Conservation (phyloP, 2,888 invertebrate genomes). For the Candidula unifasciata region DNA sequence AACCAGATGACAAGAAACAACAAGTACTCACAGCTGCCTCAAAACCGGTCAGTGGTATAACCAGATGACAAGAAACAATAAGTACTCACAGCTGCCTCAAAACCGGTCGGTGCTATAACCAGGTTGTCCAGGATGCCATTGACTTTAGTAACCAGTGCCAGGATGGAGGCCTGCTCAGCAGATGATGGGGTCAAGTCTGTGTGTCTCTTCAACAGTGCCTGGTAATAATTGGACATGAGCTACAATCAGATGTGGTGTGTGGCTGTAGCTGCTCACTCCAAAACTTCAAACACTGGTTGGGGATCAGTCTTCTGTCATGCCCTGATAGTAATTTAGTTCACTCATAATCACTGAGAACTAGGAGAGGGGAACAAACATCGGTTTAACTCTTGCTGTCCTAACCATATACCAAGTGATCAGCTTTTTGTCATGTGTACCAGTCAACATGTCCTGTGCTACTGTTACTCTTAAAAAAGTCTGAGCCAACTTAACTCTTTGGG, state of each 20-base stretch:
- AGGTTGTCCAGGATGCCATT: slow-evolving; percentile 95
- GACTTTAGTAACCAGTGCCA: slow-evolving; percentile 95
- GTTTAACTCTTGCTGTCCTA: no score
- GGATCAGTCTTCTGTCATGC: neutral
- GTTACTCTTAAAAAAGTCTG: no score
- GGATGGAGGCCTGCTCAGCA: slow-evolving; percentile 92
- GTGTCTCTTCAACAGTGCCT: slow-evolving; percentile 94
- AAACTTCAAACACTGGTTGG: neutral
- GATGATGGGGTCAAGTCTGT: slow-evolving; percentile 93
- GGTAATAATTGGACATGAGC: slow-evolving; percentile 61
- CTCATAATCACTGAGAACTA: neutral
- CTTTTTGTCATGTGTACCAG: no score
- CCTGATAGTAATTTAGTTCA: neutral
- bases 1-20: slow-evolving; percentile 79
- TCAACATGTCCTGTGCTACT: no score
- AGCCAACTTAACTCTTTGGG: no score
- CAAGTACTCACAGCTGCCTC: slow-evolving; percentile 92
- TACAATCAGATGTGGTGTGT: slow-evolving; percentile 3
- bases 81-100: slow-evolving; percentile 94
- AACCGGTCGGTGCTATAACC: slow-evolving; percentile 94
- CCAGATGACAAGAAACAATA: slow-evolving; percentile 73
- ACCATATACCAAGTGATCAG: no score
- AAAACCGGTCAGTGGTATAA: slow-evolving; percentile 94
- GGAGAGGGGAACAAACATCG: no score
- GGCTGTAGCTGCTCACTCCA: neutral